Evolutionary conservation across 1,140 invertebrate genomes (phyloP).

Genomic region (Brachystomella parvula): DNA sequence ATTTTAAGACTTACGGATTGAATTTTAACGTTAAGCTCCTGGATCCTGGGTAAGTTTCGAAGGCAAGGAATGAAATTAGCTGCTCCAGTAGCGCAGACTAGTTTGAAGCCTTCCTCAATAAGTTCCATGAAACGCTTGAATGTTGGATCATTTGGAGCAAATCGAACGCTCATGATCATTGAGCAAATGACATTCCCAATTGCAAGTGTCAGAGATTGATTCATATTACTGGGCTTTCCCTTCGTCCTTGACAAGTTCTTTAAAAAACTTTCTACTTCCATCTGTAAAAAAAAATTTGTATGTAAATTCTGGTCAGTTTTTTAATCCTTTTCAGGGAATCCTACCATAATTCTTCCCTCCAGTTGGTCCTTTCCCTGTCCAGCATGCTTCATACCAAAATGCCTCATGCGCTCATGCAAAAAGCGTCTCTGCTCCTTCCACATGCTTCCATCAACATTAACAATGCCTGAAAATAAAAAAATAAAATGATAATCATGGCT

Average conservation of each 20-base stretch:
- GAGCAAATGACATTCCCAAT: constrained; percentile 87
- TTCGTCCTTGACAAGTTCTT: constrained; percentile 51
- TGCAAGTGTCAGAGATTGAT: constrained; percentile 62
- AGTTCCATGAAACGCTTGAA: constrained; percentile 71
- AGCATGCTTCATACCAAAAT: constrained; percentile 77
- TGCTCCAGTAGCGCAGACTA: constrained; percentile 60
- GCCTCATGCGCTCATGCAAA: constrained; percentile 74
- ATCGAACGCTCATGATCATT: constrained; percentile 79
- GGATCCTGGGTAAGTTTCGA: constrained; percentile 65
- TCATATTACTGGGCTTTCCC: constrained; percentile 59
- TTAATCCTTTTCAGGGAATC: constrained; percentile 34
- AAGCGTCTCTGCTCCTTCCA: constrained; percentile 90
- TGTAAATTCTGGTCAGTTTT: constrained; percentile 9
- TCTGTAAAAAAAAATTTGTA: constrained; percentile 45
- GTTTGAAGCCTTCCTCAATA: constrained; percentile 78
- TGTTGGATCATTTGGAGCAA: constrained; percentile 61
- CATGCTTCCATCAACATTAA: constrained; percentile 79
- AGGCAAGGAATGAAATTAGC: constrained; percentile 61
- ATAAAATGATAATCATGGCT: background rate
- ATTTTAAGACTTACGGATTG: constrained; percentile 45
- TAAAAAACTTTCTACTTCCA: constrained; percentile 67
- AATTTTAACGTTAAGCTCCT: constrained; percentile 63
- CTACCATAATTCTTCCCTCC: constrained; percentile 77
- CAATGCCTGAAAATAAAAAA: constrained; percentile 60
- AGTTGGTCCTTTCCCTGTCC: constrained; percentile 68